A percentile compares a stretch with the other conserved stretches of the same genome.
Evolutionary conservation across 2,113 vertebrate genomes (phyloP).

Genomic region (Columbina picui): DNA sequence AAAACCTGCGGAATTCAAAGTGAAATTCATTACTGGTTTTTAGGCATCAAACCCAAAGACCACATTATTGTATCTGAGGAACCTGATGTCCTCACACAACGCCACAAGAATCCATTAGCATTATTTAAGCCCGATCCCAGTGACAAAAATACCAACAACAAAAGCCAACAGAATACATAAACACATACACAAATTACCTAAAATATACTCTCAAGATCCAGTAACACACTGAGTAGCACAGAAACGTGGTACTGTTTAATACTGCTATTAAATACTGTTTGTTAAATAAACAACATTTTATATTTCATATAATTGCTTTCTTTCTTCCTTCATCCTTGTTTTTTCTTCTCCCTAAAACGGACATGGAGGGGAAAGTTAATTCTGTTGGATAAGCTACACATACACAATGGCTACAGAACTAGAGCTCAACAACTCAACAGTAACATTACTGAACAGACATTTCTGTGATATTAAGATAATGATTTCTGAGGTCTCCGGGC

Average conservation of each 20-base stretch:
- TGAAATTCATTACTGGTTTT: conserved; percentile 27
- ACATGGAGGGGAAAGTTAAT: background rate
- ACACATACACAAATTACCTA: background rate
- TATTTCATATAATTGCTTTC: background rate
- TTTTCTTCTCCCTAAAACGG: background rate
- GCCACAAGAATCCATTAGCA: background rate
- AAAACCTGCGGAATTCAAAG: conserved; percentile 6
- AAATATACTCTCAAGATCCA: background rate
- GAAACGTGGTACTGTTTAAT: background rate
- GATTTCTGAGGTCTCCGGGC: background rate
- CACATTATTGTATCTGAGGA: background rate
- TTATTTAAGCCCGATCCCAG: background rate
- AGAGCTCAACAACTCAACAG: background rate
- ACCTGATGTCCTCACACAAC: background rate
- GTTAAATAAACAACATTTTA: background rate
- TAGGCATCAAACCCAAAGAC: background rate
- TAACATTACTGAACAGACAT: background rate
- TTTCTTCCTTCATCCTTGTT: background rate
- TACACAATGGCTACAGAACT: background rate
- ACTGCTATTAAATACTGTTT: background rate
- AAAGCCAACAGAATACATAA: background rate
- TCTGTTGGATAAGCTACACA: background rate
- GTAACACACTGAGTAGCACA: background rate
- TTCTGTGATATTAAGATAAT: background rate
- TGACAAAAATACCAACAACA: background rate